phyloP scores from a whole-genome alignment of 2,888 invertebrate genomes.

The Troides oblongomaculatus region DNA sequence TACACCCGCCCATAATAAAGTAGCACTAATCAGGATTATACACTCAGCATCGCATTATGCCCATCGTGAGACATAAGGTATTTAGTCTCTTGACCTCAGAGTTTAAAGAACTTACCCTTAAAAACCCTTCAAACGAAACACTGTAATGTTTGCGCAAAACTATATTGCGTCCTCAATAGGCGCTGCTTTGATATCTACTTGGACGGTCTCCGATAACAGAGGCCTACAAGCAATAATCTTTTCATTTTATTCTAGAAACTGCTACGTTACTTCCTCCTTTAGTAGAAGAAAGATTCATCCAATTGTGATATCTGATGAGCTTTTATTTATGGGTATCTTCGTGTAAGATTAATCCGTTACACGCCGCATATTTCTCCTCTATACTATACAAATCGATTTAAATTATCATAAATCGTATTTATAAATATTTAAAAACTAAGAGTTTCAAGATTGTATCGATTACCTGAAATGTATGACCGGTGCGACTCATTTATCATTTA shows the following conservation, averaged over 20 bases:
- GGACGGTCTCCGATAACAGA: no score
- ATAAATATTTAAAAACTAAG: slow-evolving; percentile 34
- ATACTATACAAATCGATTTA: slow-evolving; percentile 14
- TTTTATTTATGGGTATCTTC: background rate
- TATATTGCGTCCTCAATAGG: no score
- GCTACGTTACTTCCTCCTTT: no score
- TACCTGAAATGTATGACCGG: slow-evolving; percentile 35
- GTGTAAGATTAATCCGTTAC: background rate
- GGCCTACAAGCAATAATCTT: background rate
- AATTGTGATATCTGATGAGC: background rate
- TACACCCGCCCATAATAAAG: no score
- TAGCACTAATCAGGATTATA: no score
- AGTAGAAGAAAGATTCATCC: background rate
- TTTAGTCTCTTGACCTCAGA: no score
- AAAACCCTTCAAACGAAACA: no score
- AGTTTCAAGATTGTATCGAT: slow-evolving; percentile 35
- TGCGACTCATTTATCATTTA: slow-evolving; percentile 30
- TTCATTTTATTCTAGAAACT: background rate
- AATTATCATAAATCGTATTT: slow-evolving; percentile 12
- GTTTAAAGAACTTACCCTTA: no score
- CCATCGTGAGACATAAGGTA: no score
- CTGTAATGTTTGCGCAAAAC: no score
- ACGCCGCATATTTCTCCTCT: background rate
- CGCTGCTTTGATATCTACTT: no score
- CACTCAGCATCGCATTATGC: no score